Conservation (phyloP, 2,113 vertebrate genomes). For the Tringa solitaria region DNA sequence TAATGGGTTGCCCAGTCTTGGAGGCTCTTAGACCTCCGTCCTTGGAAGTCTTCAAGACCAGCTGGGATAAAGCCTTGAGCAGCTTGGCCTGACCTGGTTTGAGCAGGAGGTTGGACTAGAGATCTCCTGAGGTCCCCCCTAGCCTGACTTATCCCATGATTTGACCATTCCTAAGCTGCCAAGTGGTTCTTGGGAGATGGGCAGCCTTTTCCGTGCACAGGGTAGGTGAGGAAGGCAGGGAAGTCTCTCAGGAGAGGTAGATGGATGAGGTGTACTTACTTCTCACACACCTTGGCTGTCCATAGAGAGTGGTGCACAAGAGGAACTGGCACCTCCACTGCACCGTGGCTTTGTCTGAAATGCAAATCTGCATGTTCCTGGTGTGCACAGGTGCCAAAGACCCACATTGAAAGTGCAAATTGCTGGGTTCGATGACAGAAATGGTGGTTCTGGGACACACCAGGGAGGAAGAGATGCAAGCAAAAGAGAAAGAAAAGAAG, state of each 20-base stretch:
- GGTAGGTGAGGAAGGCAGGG: not conserved
- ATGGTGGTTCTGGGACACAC: not conserved
- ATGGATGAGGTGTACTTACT: not conserved
- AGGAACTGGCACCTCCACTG: not conserved
- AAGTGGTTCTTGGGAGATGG: not conserved
- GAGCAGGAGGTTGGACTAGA: not conserved
- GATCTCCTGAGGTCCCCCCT: not conserved
- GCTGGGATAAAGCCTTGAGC: not conserved
- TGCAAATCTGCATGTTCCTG: not conserved
- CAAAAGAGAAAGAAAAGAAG: not conserved
- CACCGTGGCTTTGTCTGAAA: not conserved
- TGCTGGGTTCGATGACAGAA: too few relatives aligned
- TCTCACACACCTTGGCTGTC: not conserved
- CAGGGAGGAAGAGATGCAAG: not conserved
- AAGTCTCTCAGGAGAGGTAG: not conserved
- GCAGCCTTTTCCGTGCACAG: not conserved
- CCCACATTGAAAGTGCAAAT: rapidly evolving
- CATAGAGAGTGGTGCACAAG: not conserved
- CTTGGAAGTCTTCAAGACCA: not conserved
- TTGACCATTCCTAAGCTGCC: not conserved
- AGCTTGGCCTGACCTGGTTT: not conserved
- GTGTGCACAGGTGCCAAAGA: not conserved
- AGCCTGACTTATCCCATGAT: not conserved
- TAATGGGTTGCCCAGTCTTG: not conserved
- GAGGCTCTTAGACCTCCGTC: not conserved